Base-by-base conservation (phyloP, 2,888 invertebrate genomes). In the Andrena praecox region DNA sequence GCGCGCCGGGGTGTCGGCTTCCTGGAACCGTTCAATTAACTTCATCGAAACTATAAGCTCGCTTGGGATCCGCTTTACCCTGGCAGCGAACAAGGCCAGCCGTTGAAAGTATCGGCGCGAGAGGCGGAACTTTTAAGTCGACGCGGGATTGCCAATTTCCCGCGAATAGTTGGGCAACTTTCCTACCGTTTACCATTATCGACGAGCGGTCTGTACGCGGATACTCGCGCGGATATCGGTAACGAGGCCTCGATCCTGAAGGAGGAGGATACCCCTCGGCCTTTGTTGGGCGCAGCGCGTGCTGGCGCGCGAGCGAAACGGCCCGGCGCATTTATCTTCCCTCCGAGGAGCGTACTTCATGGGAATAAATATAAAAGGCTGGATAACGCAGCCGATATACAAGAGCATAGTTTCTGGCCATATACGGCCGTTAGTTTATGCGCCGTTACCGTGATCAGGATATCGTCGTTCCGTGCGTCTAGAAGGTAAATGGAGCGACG, bases 401-500 rank as follows among this genome's bases (percentile, higher is more conserved):
- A 68, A 42, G 31, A 59, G 56, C 24, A 24, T n/a, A 80, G 62
- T 79, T 73, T 24, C 69, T 35, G 27, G 5, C 80, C 81, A 48
- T 81, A 80, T 73, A 81, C 42, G 76, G 63, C 24, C 54, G 60
- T 48, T 54, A 63, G 16, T 72, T 54, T 54, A 48, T 54, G 42
- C 50, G 24, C 48, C 63, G 77, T 69, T 35, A 63, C 31, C 68
- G 48, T 60, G 69, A 81, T 81, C 80, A 63, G 54, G 69, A 66
- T 73, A 74, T 73, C 69, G 73, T 20, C 52, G 79, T 69, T 66
- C 33, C 79, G 50, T 24, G 67, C 67, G 82, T 77, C 70, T 70
- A 48, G 62, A 70, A 52, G 70, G 63, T 82, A 80, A 80, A 80
- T 68, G 82, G 81, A 76, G 67, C 81, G 63, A 54, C 52, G 59